Evolutionary conservation across 2,797 vertebrate species (phyloP).

Genomic region (Pelochelys cantorii): DNA sequence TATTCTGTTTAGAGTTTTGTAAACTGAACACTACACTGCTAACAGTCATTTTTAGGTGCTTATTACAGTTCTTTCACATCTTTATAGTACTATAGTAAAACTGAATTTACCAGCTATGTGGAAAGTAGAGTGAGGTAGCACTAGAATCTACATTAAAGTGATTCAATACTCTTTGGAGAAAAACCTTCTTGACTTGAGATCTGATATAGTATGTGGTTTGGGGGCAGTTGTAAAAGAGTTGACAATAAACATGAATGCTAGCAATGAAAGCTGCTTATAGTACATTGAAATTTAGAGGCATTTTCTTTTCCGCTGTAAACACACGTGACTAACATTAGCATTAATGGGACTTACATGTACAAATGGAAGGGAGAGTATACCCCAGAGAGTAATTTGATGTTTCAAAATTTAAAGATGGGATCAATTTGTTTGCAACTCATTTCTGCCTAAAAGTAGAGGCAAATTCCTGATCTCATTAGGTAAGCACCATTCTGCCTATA

Average conservation of each 20-base stretch:
- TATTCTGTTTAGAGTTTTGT: slow-evolving; percentile 77
- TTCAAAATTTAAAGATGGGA: slow-evolving; percentile 40
- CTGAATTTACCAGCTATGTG: slow-evolving; percentile 80
- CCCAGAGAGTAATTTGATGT: slow-evolving; percentile 19
- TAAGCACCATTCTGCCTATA: slow-evolving; percentile 20
- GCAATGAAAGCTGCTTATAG: slow-evolving; percentile 58
- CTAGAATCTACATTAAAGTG: slow-evolving; percentile 77
- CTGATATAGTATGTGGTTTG: slow-evolving; percentile 70
- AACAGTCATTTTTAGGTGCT: slow-evolving; percentile 78
- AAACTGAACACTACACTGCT: slow-evolving; percentile 70
- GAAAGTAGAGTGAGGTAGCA: slow-evolving; percentile 73
- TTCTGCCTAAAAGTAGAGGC: slow-evolving; percentile 20
- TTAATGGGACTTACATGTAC: slow-evolving; percentile 57
- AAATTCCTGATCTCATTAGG: background rate
- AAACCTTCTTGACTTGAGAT: slow-evolving; percentile 76
- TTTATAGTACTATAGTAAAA: slow-evolving; percentile 81
- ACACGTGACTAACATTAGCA: slow-evolving; percentile 53
- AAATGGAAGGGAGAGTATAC: slow-evolving; percentile 34
- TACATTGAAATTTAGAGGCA: slow-evolving; percentile 56
- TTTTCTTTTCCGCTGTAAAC: slow-evolving; percentile 63
- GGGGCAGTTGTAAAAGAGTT: slow-evolving; percentile 69
- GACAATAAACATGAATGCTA: slow-evolving; percentile 67
- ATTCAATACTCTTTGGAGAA: slow-evolving; percentile 75
- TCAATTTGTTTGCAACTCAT: background rate
- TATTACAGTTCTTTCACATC: slow-evolving; percentile 77